phyloP scores from a whole-genome alignment of 2,797 vertebrate genomes.

The Acanthis flammea region DNA sequence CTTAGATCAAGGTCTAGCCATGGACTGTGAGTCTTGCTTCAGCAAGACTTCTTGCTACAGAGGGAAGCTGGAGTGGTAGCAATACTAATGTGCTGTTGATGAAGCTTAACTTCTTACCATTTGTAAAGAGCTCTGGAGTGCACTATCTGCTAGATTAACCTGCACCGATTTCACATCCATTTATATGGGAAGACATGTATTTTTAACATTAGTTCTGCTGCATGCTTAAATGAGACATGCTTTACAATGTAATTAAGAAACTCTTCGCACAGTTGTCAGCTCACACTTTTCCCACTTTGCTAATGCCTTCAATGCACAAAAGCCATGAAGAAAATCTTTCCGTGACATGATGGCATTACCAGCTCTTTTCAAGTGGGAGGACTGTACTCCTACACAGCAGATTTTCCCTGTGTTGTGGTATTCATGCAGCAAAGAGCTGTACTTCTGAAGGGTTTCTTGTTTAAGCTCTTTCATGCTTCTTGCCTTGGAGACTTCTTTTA shows the following conservation, averaged over 20 bases:
- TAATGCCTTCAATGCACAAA: constrained; percentile 61
- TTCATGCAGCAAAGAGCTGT: constrained; percentile 62
- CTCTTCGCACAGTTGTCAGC: constrained; percentile 1
- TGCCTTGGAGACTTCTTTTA: constrained; percentile 60
- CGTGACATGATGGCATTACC: constrained; percentile 81
- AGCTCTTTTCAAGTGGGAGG: constrained; percentile 79
- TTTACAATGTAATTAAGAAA: constrained; percentile 55
- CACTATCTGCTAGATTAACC: background rate
- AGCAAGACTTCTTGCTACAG: background rate
- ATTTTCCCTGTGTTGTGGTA: constrained; percentile 83
- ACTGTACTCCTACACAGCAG: constrained; percentile 77
- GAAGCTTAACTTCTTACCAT: background rate
- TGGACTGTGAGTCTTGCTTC: background rate
- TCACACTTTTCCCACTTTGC: constrained; percentile 42
- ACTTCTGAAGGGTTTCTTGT: constrained; percentile 72
- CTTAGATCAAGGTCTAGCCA: background rate
- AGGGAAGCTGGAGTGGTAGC: background rate
- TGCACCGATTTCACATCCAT: background rate
- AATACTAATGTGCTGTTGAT: background rate
- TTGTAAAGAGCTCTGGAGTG: background rate
- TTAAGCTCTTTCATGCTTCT: constrained; percentile 62
- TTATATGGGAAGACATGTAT: background rate
- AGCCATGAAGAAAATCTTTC: constrained; percentile 70
- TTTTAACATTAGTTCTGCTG: constrained; percentile 13
- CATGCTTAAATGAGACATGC: constrained; percentile 25